Conservation (phyloP, 1,140 invertebrate species). For the Eufriesea mexicana region DNA sequence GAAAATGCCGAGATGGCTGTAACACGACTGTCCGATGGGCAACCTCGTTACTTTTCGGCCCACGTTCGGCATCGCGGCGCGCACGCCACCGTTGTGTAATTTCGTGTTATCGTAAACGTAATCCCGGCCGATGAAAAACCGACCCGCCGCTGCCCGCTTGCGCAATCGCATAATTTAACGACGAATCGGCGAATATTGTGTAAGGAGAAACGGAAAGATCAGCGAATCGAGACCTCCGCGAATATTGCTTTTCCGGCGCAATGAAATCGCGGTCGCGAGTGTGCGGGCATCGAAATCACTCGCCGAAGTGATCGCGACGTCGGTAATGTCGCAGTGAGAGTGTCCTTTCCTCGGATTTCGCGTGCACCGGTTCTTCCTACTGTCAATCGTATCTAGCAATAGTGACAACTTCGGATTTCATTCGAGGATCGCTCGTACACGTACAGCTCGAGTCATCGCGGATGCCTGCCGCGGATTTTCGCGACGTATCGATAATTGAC, state of each 20-base stretch:
- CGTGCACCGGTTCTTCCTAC: too few species aligned
- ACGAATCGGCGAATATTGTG: conserved; percentile 19
- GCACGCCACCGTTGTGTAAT: conserved; percentile 39
- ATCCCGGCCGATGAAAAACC: conserved; percentile 17
- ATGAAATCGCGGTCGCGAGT: not conserved
- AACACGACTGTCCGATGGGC: not conserved
- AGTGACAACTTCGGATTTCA: too few species aligned
- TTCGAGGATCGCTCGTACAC: not conserved
- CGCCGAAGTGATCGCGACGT: not conserved
- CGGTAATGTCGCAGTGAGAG: not conserved
- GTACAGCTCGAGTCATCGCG: not conserved
- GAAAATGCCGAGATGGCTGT: not conserved
- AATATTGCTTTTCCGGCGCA: too few species aligned
- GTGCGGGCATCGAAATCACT: conserved; percentile 6
- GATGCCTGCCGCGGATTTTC: not conserved
- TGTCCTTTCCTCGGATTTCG: not conserved
- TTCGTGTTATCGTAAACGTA: conserved; percentile 45
- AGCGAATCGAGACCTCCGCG: conserved; percentile 6
- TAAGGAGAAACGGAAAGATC: conserved; percentile 29
- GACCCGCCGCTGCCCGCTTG: not conserved
- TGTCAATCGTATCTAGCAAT: too few species aligned
- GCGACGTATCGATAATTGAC: conserved; percentile 22
- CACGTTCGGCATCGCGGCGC: conserved; percentile 4
- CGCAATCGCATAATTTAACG: conserved; percentile 22
- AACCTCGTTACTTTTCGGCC: conserved; percentile 35